Conservation (phyloP, 1,140 invertebrate species). For the Dysdera silvatica region DNA sequence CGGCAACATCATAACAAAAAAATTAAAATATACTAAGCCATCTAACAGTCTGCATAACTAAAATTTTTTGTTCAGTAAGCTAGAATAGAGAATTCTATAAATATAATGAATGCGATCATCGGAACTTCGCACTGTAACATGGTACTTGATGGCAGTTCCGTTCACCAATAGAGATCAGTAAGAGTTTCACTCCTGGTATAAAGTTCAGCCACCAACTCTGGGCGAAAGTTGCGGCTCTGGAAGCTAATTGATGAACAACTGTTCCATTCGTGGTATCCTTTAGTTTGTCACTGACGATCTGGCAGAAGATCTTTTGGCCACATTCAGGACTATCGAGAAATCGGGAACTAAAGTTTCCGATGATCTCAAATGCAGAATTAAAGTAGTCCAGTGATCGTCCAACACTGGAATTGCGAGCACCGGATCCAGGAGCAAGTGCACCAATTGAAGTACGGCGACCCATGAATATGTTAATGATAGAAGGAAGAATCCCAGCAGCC, state of each 20-base stretch:
- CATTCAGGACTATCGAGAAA: slow-evolving; percentile 19
- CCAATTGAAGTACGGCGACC: slow-evolving; percentile 1
- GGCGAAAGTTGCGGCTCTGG: not conserved
- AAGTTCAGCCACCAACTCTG: slow-evolving; percentile 9
- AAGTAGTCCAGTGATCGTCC: slow-evolving; percentile 12
- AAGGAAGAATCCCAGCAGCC: slow-evolving; percentile 9
- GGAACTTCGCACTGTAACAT: too few species aligned
- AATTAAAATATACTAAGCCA: too few species aligned
- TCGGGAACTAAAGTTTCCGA: slow-evolving; percentile 14
- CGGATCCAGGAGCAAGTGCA: slow-evolving; percentile 7
- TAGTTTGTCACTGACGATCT: slow-evolving; percentile 19
- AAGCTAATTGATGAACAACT: not conserved
- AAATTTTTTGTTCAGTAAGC: too few species aligned
- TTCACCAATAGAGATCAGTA: slow-evolving; percentile 1
- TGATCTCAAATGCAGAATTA: slow-evolving; percentile 4
- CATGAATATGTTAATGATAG: slow-evolving; percentile 20
- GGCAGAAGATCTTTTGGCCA: slow-evolving; percentile 21
- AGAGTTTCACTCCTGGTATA: slow-evolving; percentile 15
- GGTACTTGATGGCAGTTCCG: slow-evolving; percentile 12
- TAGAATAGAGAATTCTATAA: too few species aligned
- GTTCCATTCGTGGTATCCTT: not conserved
- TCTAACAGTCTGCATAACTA: too few species aligned
- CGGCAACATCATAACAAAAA: too few species aligned
- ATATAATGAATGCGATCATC: too few species aligned
- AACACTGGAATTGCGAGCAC: not conserved